Percentiles rank a stretch among this genome's conserved stretches.
Conservation (phyloP, 2,888 invertebrate species). For the Drosophila mercatorum region DNA sequence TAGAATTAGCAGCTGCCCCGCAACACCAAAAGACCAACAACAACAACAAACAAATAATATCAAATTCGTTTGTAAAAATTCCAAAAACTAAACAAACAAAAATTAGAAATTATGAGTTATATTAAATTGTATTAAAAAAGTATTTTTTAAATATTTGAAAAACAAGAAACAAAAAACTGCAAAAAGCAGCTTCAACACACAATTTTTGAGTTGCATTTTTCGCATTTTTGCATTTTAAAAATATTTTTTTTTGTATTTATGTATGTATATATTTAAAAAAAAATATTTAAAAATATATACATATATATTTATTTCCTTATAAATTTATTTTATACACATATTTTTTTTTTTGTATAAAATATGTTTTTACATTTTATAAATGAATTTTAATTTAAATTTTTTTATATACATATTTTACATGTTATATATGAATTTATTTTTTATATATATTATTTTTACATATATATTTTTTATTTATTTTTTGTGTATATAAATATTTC, state of each 20-base stretch:
- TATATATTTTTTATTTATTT: too few species aligned
- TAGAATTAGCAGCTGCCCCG: conserved; percentile 52
- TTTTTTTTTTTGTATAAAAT: too few species aligned
- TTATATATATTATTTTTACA: too few species aligned
- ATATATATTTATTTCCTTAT: too few species aligned
- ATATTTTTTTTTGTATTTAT: conserved; percentile 6
- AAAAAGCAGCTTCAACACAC: conserved; percentile 15
- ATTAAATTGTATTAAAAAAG: not conserved
- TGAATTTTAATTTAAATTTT: too few species aligned
- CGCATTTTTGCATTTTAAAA: conserved; percentile 16
- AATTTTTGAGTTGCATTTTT: conserved; percentile 18
- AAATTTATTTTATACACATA: too few species aligned
- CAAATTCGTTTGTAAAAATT: conserved; percentile 29
- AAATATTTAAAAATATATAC: too few species aligned
- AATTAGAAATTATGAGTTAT: not conserved
- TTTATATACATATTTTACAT: too few species aligned
- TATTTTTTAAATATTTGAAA: not conserved
- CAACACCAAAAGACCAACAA: not conserved
- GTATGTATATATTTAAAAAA: not conserved
- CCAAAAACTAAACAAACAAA: not conserved
- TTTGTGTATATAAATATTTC: too few species aligned
- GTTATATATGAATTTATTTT: too few species aligned
- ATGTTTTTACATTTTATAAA: too few species aligned
- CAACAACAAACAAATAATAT: too few species aligned
- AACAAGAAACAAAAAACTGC: conserved; percentile 25